Percentiles rank a stretch among this genome's conserved stretches.
phyloP scores from a whole-genome alignment of 2,888 invertebrate genomes.

The Steinernema hermaphroditum region DNA sequence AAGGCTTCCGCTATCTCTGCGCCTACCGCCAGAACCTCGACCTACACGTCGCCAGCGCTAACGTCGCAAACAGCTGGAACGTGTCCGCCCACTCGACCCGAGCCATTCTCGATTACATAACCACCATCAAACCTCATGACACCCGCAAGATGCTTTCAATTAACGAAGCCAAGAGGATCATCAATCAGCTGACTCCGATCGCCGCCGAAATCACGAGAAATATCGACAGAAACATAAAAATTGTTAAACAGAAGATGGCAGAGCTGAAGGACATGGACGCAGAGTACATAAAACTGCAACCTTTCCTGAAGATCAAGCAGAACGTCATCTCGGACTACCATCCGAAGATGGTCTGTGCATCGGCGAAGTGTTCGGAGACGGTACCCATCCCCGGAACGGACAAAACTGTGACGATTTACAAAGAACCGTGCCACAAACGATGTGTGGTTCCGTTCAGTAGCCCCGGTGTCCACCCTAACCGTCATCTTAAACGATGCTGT shows the following conservation, averaged over 20 bases:
- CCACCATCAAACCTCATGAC: conserved; percentile 29
- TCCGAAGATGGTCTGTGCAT: conserved; percentile 42
- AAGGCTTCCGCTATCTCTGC: conserved; percentile 43
- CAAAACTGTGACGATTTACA: not conserved
- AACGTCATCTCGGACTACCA: conserved; percentile 8
- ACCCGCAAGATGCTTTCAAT: conserved; percentile 35
- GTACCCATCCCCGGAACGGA: not conserved
- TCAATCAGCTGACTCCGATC: conserved; percentile 31
- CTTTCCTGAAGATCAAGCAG: not conserved
- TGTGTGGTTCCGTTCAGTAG: no score
- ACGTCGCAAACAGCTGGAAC: conserved; percentile 40
- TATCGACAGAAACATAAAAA: conserved; percentile 31
- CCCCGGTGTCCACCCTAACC: conserved; percentile 37
- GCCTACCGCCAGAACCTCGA: conserved; percentile 33
- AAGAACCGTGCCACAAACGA: no score
- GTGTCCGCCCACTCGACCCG: conserved; percentile 35
- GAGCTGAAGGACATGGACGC: conserved; percentile 26
- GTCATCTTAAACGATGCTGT: conserved; percentile 35
- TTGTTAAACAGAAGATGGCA: conserved; percentile 34
- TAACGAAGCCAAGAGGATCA: conserved; percentile 32
- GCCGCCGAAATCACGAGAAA: conserved; percentile 34
- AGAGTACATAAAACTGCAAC: conserved; percentile 25
- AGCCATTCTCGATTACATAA: conserved; percentile 35
- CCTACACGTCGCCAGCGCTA: not conserved
- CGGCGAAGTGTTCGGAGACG: conserved; percentile 31